Conservation (phyloP, 2,113 vertebrate genomes). For the Mohoua ochrocephala region DNA sequence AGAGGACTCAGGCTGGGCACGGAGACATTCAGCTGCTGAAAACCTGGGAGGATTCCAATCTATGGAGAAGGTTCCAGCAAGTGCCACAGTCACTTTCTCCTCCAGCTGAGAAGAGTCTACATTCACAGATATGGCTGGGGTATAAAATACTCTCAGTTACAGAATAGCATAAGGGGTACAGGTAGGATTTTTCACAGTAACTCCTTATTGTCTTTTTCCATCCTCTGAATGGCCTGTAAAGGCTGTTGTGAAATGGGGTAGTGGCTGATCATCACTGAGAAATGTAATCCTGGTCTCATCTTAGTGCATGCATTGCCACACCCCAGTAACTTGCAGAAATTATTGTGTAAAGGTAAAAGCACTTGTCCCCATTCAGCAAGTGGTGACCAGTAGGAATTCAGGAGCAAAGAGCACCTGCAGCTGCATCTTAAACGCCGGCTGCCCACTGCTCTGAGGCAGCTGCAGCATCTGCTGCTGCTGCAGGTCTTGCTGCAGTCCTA, state of each 20-base stretch:
- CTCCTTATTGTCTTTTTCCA: neutral
- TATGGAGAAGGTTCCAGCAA: neutral
- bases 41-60: neutral
- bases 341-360: neutral
- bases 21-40: neutral
- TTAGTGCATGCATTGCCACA: neutral
- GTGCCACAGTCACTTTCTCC: neutral
- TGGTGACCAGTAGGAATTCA: neutral
- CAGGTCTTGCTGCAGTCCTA: neutral
- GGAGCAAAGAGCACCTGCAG: neutral
- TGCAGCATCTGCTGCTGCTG: neutral
- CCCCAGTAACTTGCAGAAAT: neutral
- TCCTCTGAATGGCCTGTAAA: neutral
- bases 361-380: neutral
- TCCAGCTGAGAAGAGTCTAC: neutral
- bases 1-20: neutral
- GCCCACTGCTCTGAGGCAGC: neutral
- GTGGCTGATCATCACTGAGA: neutral
- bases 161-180: neutral
- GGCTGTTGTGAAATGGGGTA: neutral
- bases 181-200: neutral
- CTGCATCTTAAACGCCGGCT: neutral
- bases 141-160: neutral
- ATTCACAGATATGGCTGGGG: neutral
- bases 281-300: neutral